Evolutionary conservation across 2,113 vertebrate genomes (phyloP).

Genomic region (Sigmodon hispidus): DNA sequence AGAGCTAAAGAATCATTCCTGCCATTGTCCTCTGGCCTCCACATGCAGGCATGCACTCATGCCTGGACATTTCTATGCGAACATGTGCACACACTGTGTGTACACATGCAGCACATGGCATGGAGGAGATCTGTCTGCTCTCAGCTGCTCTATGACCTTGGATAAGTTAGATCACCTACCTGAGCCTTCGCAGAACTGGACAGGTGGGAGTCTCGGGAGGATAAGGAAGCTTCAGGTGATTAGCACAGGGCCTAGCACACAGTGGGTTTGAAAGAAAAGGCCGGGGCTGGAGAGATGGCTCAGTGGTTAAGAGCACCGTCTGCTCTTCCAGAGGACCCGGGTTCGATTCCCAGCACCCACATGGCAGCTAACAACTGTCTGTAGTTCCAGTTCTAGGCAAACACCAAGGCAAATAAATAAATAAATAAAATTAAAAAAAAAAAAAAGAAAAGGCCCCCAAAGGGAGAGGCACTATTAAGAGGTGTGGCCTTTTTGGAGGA

Average conservation of each 20-base stretch:
- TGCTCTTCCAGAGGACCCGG: too few relatives aligned
- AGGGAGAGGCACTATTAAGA: background rate
- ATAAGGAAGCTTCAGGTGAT: background rate
- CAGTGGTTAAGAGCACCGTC: too few relatives aligned
- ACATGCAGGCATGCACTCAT: background rate
- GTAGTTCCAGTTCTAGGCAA: too few relatives aligned
- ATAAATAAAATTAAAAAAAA: too few relatives aligned
- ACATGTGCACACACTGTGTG: background rate
- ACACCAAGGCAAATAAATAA: too few relatives aligned
- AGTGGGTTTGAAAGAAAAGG: background rate
- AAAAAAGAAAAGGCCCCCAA: background rate
- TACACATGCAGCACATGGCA: background rate
- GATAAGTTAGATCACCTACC: background rate
- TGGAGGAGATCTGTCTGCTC: background rate
- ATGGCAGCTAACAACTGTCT: too few relatives aligned
- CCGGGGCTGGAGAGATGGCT: too few relatives aligned
- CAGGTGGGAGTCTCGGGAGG: background rate
- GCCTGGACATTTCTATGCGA: background rate
- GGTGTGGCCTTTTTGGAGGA: background rate
- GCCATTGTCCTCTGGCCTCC: background rate
- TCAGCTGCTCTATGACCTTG: background rate
- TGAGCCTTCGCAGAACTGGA: background rate
- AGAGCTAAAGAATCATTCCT: background rate
- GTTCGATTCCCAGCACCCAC: too few relatives aligned
- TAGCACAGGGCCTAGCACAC: background rate